Conservation (phyloP, 2,888 invertebrate species). For the Anagyrus pseudococci region DNA sequence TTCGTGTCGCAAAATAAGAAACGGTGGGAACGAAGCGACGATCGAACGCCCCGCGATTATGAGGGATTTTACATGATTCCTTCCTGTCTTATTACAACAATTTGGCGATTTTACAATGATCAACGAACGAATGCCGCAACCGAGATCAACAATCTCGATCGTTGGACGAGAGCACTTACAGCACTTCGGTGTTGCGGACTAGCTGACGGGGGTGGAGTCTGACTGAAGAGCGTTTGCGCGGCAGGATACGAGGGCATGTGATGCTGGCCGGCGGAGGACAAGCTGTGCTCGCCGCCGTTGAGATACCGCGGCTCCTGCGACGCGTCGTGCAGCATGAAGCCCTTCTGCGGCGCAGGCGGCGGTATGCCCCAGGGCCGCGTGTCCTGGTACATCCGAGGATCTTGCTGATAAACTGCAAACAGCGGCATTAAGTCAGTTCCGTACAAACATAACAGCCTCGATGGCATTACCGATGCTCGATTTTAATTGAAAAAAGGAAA, state of each 20-base stretch:
- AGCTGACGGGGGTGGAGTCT: conserved; percentile 67
- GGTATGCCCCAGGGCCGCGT: conserved; percentile 57
- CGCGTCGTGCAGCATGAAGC: conserved; percentile 71
- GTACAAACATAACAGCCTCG: not conserved
- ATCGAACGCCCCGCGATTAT: too few species aligned
- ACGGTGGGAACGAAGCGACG: too few species aligned
- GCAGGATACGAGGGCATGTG: conserved; percentile 63
- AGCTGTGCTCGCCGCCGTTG: conserved; percentile 71
- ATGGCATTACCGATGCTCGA: not conserved
- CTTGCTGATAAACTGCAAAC: conserved; percentile 54
- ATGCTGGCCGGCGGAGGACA: conserved; percentile 62
- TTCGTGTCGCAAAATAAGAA: too few species aligned
- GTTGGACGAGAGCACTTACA: conserved; percentile 52
- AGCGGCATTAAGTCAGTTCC: not conserved
- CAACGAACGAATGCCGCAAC: too few species aligned
- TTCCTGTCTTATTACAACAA: too few species aligned
- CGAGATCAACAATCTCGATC: too few species aligned
- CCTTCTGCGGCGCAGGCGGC: conserved; percentile 63
- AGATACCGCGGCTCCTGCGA: conserved; percentile 67
- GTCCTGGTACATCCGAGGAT: conserved; percentile 57
- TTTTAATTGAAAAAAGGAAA: not conserved
- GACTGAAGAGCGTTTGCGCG: conserved; percentile 61
- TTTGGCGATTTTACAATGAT: too few species aligned
- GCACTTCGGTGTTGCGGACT: conserved; percentile 72
- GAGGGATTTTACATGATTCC: too few species aligned